These are phyloP conservation scores for Microcebus ravelobensis DNA, from an alignment of 2,113 vertebrate species.

Conservation along the genomic window DNA sequence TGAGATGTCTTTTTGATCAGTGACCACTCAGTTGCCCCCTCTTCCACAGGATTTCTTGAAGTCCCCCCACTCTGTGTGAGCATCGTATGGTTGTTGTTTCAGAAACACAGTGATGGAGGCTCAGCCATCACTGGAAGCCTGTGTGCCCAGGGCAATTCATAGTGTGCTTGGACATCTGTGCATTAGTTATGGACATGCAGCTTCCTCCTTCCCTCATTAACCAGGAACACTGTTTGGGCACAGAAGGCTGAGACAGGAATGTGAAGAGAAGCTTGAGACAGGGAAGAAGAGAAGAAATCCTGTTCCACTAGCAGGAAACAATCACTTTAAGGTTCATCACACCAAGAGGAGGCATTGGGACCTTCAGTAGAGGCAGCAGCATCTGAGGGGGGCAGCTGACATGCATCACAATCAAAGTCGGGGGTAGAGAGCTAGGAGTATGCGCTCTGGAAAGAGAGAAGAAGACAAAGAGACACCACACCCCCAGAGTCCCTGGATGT, in stretches of 20 bases:
- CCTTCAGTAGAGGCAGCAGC: background rate
- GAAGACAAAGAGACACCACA: background rate
- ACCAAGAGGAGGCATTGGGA: background rate
- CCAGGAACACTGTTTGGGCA: background rate
- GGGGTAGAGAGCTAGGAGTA: background rate
- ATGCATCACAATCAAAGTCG: background rate
- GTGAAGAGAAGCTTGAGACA: background rate
- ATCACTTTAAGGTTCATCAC: background rate
- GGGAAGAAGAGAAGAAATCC: background rate
- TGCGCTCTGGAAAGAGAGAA: background rate
- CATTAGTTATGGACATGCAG: background rate
- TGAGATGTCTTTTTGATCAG: background rate
- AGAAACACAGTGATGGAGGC: background rate
- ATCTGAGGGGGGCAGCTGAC: background rate
- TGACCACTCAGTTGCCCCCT: background rate
- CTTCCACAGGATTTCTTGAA: background rate
- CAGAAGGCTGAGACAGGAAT: background rate
- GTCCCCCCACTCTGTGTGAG: background rate
- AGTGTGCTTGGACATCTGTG: background rate
- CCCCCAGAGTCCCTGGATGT: background rate
- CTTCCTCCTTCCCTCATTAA: background rate
- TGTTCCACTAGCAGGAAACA: background rate
- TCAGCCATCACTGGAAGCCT: background rate
- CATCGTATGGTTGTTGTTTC: background rate
- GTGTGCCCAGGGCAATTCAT: background rate